Conservation (phyloP, 1,140 invertebrate species). For the Caligus rogercresseyi region DNA sequence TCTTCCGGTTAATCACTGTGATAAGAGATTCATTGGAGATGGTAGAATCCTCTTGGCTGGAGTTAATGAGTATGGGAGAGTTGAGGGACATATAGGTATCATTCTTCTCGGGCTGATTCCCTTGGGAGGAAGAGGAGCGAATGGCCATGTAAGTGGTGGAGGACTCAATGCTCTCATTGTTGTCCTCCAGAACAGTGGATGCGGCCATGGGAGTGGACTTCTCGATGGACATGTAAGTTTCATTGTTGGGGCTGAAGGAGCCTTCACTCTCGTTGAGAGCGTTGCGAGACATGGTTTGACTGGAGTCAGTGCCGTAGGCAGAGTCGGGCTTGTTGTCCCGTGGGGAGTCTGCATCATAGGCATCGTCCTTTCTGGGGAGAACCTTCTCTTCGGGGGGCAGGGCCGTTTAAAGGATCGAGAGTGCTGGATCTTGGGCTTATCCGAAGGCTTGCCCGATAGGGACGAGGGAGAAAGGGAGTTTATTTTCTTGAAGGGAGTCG, state of each 20-base stretch:
- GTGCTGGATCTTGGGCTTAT: not conserved
- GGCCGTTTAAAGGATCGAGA: slow-evolving; percentile 10
- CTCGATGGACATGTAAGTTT: slow-evolving; percentile 18
- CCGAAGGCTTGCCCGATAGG: not conserved
- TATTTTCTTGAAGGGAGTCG: not conserved
- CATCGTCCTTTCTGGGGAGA: not conserved
- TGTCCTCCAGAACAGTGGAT: not conserved
- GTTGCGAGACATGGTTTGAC: slow-evolving; percentile 10
- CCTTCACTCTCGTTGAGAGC: not conserved
- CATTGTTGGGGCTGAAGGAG: slow-evolving; percentile 12
- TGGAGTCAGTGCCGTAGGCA: slow-evolving; percentile 19
- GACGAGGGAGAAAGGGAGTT: not conserved
- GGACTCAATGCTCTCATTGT: not conserved
- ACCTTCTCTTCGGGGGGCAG: slow-evolving; percentile 6
- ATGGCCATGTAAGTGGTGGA: not conserved
- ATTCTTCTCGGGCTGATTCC: not conserved
- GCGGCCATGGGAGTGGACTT: not conserved
- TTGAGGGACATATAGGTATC: not conserved
- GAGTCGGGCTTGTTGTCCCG: slow-evolving; percentile 4
- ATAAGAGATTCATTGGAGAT: slow-evolving; percentile 1
- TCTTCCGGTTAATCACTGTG: slow-evolving; percentile 2
- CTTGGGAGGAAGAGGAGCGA: not conserved
- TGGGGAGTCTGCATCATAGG: not conserved
- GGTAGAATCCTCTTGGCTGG: slow-evolving; percentile 3
- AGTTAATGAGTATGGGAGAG: not conserved